Conservation (phyloP, 1,140 invertebrate species). For the Campodea augens region DNA sequence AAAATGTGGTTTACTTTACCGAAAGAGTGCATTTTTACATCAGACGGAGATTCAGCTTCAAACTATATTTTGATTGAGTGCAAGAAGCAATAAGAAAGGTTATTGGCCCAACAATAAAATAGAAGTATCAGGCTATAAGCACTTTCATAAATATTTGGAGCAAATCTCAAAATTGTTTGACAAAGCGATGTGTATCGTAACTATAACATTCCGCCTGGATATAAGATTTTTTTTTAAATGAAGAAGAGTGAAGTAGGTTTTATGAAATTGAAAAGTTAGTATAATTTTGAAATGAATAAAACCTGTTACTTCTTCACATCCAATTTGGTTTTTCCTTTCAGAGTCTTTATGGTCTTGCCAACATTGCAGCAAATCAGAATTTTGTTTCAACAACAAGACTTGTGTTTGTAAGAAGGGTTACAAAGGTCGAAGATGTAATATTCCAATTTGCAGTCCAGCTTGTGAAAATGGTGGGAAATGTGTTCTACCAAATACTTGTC, state of each 20-base stretch:
- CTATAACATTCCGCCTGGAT: too few species aligned
- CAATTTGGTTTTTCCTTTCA: not conserved
- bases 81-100: too few species aligned
- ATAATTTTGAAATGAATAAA: not conserved
- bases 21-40: too few species aligned
- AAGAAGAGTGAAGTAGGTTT: not conserved
- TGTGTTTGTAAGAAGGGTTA: not conserved
- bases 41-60: too few species aligned
- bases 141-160: too few species aligned
- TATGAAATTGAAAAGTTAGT: not conserved
- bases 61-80: too few species aligned
- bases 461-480: constrained; percentile 9
- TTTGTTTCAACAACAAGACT: not conserved
- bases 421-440: not conserved
- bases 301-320: not conserved
- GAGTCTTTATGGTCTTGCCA: not conserved
- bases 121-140: too few species aligned
- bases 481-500: constrained; percentile 3
- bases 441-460: not conserved
- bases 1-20: too few species aligned
- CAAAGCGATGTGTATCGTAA: too few species aligned
- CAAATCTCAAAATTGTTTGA: too few species aligned
- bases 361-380: constrained; percentile 2
- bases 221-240: not conserved
- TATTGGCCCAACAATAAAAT: too few species aligned